A percentile compares a stretch with the other conserved stretches of the same genome.
These are phyloP conservation scores for Mizuhopecten yessoensis DNA, from an alignment of 1,140 invertebrate species.

Conservation along the genomic window DNA sequence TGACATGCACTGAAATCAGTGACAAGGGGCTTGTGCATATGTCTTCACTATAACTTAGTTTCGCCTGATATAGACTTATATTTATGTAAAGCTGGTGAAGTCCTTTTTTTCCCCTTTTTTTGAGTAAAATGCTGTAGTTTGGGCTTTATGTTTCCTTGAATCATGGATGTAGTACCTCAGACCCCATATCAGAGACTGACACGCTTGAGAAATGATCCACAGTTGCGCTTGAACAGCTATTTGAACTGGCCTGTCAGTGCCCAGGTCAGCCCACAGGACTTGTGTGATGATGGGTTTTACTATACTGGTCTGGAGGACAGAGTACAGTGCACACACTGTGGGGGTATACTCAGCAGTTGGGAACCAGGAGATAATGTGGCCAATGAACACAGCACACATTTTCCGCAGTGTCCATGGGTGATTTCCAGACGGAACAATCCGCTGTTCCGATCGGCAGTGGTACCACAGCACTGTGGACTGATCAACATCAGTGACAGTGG, in stretches of 20 bases:
- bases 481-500: background rate
- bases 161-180: conserved; percentile 59
- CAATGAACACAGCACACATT: conserved; percentile 89
- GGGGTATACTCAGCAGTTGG: conserved; percentile 90
- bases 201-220: conserved; percentile 52
- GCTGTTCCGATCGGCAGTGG: background rate
- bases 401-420: conserved; percentile 87
- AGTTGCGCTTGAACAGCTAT: conserved; percentile 86
- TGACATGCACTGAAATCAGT: no score
- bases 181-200: conserved; percentile 57
- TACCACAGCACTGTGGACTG: background rate
- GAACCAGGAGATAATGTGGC: conserved; percentile 89
- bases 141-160: no score
- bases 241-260: conserved; percentile 88
- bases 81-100: no score
- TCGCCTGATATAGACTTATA: no score
- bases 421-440: conserved; percentile 42
- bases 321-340: conserved; percentile 94
- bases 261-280: conserved; percentile 87
- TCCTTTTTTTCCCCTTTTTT: no score
- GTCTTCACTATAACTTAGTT: no score
- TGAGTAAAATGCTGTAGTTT: no score
- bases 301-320: conserved; percentile 86
- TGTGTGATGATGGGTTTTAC: conserved; percentile 93
- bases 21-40: no score